Conservation (phyloP, 2,888 invertebrate species). For the Therioaphis trifolii region DNA sequence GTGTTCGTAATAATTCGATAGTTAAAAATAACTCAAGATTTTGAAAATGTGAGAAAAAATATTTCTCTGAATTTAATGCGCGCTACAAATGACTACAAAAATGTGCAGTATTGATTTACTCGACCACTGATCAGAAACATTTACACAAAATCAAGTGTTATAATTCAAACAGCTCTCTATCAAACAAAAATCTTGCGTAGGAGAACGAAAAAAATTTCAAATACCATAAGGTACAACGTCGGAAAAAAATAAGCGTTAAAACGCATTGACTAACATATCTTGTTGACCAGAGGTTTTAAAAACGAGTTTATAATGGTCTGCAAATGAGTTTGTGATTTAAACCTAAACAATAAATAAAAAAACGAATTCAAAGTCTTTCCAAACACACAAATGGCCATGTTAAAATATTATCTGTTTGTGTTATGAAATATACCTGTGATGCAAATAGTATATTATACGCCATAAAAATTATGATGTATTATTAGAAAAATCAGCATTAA, state of each 20-base stretch:
- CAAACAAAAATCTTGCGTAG: background rate
- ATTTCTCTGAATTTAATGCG: too few relatives aligned
- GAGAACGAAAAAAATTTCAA: background rate
- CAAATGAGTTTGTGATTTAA: background rate
- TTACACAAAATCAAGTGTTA: background rate
- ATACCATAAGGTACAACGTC: background rate
- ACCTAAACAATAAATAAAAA: background rate
- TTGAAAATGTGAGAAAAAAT: too few relatives aligned
- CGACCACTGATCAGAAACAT: too few relatives aligned
- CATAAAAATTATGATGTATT: too few relatives aligned
- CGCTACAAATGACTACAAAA: too few relatives aligned
- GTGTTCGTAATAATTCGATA: too few relatives aligned
- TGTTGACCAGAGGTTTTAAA: background rate
- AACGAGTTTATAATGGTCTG: background rate
- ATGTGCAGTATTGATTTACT: too few relatives aligned
- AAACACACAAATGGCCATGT: background rate
- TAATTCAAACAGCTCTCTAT: background rate
- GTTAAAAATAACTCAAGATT: too few relatives aligned
- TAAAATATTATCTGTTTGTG: too few relatives aligned
- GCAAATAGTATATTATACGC: too few relatives aligned
- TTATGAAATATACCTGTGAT: too few relatives aligned
- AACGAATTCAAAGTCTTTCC: background rate
- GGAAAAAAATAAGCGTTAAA: conserved; percentile 16
- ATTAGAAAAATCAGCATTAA: too few relatives aligned
- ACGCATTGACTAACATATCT: background rate